Evolutionary conservation across 2,888 invertebrate species (phyloP).

Genomic region (Leptodirus hochenwartii): DNA sequence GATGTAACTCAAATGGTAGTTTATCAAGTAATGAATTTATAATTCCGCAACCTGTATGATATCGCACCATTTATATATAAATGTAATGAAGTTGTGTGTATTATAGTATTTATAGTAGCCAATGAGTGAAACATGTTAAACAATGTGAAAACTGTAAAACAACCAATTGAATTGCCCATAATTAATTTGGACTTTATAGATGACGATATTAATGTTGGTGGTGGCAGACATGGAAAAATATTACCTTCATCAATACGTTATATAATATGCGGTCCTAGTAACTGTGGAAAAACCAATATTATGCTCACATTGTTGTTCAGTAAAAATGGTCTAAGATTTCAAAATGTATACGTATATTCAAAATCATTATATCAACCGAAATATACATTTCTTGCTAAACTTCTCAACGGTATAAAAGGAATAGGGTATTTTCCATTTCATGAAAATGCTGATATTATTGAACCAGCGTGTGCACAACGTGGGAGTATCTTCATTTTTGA

Average conservation of each 20-base stretch:
- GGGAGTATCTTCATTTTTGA: too few species aligned
- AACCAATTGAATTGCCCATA: too few species aligned
- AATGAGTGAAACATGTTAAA: too few species aligned
- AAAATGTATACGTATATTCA: conserved; percentile 22
- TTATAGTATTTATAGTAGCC: too few species aligned
- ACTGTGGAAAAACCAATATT: conserved; percentile 22
- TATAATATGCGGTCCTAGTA: too few species aligned
- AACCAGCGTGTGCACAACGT: conserved; percentile 2
- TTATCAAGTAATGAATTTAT: conserved; percentile 14
- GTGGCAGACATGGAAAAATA: too few species aligned
- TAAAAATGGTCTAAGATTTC: conserved; percentile 20
- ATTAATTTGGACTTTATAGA: too few species aligned
- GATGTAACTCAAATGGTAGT: conserved; percentile 14
- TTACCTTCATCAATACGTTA: too few species aligned
- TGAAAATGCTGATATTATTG: conserved; percentile 8
- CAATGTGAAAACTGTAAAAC: too few species aligned
- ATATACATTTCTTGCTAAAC: conserved; percentile 14
- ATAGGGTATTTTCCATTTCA: conserved; percentile 12
- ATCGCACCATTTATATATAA: too few species aligned
- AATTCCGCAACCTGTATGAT: conserved; percentile 12
- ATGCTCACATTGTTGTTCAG: conserved; percentile 18
- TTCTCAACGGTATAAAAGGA: conserved; percentile 12
- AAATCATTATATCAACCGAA: conserved; percentile 18
- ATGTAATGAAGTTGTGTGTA: too few species aligned
- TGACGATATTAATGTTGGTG: too few species aligned